Evolutionary conservation across 2,888 invertebrate species (phyloP).

Genomic region (Morinoia aosen): DNA sequence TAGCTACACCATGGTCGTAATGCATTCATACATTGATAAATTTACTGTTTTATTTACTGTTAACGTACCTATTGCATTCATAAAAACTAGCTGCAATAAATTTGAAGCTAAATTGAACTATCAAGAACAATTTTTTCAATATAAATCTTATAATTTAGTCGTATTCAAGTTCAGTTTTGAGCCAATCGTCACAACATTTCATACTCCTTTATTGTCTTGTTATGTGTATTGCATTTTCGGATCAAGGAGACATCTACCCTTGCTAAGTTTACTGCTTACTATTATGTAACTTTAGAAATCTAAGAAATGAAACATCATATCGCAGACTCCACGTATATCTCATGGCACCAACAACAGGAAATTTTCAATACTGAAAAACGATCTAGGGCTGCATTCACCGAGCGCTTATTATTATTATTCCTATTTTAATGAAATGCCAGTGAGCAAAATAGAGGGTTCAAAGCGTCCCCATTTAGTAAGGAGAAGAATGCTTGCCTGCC

Average conservation of each 20-base stretch:
- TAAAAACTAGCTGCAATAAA: too few relatives aligned
- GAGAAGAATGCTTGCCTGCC: background rate
- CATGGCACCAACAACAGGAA: background rate
- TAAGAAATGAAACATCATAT: background rate
- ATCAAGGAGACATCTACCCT: background rate
- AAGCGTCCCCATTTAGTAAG: background rate
- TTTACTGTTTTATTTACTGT: too few relatives aligned
- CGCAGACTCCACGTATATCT: background rate
- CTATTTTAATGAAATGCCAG: background rate
- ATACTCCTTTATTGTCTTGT: background rate
- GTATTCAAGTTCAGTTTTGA: too few relatives aligned
- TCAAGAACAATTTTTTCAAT: too few relatives aligned
- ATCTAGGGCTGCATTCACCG: background rate
- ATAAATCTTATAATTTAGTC: too few relatives aligned
- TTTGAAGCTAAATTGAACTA: too few relatives aligned
- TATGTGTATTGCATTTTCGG: background rate
- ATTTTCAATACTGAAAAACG: background rate
- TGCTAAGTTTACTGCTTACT: background rate
- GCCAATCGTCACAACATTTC: background rate
- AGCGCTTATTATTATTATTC: background rate
- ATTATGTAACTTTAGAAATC: background rate
- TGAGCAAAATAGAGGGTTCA: background rate
- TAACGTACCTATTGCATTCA: too few relatives aligned
- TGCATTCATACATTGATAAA: too few relatives aligned
- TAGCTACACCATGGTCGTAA: too few relatives aligned